Evolutionary conservation across 2,113 vertebrate species (phyloP).

Genomic region (Petaurus breviceps): DNA sequence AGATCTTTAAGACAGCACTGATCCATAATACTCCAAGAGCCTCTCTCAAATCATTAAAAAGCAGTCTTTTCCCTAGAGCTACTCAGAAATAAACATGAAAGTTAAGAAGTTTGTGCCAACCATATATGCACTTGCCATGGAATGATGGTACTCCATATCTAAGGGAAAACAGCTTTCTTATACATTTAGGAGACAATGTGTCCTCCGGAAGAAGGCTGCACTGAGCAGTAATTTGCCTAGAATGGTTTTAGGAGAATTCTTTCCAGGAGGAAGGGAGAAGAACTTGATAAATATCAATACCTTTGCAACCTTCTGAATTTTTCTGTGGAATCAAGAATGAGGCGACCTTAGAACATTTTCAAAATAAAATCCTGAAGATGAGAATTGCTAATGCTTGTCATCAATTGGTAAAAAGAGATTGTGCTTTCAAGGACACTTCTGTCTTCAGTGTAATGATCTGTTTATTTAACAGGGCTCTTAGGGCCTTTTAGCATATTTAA

Average conservation of each 20-base stretch:
- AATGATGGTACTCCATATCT: not conserved
- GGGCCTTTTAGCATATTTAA: not conserved
- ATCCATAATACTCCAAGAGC: conserved; percentile 59
- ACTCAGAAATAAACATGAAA: conserved; percentile 48
- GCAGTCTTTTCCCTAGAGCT: conserved; percentile 23
- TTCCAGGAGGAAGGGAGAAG: not conserved
- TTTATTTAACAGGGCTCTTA: not conserved
- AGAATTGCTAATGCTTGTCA: not conserved
- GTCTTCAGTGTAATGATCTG: not conserved
- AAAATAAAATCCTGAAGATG: not conserved
- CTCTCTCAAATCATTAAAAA: conserved; percentile 60
- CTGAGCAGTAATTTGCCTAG: not conserved
- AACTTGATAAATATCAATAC: not conserved
- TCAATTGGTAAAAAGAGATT: not conserved
- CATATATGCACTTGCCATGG: conserved; percentile 2
- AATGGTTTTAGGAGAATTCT: not conserved
- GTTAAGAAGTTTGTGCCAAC: conserved; percentile 42
- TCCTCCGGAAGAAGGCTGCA: not conserved
- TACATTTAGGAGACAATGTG: not conserved
- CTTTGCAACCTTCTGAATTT: not conserved
- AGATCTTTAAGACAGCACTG: conserved; percentile 42
- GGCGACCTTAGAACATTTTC: not conserved
- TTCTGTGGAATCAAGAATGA: not conserved
- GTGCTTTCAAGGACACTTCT: not conserved
- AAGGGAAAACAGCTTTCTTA: not conserved